phyloP scores from a whole-genome alignment of 2,888 invertebrate species.

The Nomada flava region DNA sequence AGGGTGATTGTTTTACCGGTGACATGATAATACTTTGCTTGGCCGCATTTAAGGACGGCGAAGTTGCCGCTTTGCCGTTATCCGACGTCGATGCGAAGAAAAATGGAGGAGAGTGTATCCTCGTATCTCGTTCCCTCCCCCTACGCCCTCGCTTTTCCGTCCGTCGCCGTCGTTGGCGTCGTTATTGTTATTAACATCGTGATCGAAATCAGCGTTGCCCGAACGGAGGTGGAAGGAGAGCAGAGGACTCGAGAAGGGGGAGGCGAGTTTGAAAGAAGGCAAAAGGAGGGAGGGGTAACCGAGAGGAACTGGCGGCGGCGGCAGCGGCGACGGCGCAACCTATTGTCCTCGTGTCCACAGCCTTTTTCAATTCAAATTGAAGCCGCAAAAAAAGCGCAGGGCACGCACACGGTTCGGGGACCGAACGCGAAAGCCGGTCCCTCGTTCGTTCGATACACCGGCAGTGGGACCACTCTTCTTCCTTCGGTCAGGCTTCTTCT shows the following conservation, averaged over 20 bases:
- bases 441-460: constrained; percentile 56
- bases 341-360: constrained; percentile 83
- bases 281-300: constrained; percentile 61
- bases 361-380: constrained; percentile 83
- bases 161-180: constrained; percentile 3
- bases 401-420: constrained; percentile 75
- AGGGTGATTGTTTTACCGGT: constrained; percentile 63
- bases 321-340: constrained; percentile 75
- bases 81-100: constrained; percentile 20
- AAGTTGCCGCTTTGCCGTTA: constrained; percentile 13
- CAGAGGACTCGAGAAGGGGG: constrained; percentile 28
- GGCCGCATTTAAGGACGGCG: constrained; percentile 61
- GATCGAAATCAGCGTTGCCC: constrained; percentile 29
- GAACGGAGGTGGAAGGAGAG: constrained; percentile 32
- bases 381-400: constrained; percentile 81
- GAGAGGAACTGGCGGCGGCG: constrained; percentile 63
- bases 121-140: constrained; percentile 6
- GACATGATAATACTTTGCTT: constrained; percentile 67
- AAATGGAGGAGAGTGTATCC: constrained; percentile 47
- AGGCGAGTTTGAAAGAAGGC: constrained; percentile 55
- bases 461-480: constrained; percentile 52
- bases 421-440: constrained; percentile 71
- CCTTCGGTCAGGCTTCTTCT: constrained; percentile 52
- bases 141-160: not conserved
- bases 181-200: constrained; percentile 38